Evolutionary conservation across 2,113 vertebrate species (phyloP), one percentile per base, ranked within the genome.

Genomic region (Phalacrocorax aristotelis): DNA sequence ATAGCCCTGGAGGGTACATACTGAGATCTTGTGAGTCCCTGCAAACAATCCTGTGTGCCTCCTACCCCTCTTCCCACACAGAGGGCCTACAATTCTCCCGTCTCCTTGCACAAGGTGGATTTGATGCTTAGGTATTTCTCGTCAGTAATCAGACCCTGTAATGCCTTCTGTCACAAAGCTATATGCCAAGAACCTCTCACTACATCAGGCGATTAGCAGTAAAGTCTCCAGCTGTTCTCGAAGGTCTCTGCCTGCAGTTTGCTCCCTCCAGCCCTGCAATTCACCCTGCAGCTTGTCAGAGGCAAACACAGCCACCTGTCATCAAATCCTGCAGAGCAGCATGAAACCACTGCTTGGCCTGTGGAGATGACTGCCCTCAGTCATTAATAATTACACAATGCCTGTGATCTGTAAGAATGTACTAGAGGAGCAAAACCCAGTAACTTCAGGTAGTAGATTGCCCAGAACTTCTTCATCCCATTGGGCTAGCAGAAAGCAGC

Each of bases 401-500:
- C 15, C 48, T 69, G 17, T 26, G 15, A n/a, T 61, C 18, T 20
- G 3, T 55, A 46, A 81, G 38, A 64, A 52, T 20, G 19, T 21
- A 13, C 42, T 19, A 48, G 32, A 79, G 38, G 21, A 79, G 15
- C 7, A 80, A 82, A 91, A 79, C 23, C 14, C 14, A 34, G 0
- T 60, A 52, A 80, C 14, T 79, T 68, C 49, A 52, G 30, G 11
- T 34, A 61, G 19, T 1, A 60, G 38, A 34, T 64, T 27, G 36
- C 40, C 58, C 34, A 61, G 40, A 79, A 34, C 13, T 52, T 18
- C 30, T 84, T 79, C 30, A 49, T 44, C 27, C 10, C 57, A 54
- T 9, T 4, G 1, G 1, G 25, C 40, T 65, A 65, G 71, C 57
- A 49, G 68, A 58, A 64, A 22, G 3, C 0, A 1, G 5, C 20